phyloP scores from a whole-genome alignment of 2,113 vertebrate genomes.

The Mesitornis unicolor region DNA sequence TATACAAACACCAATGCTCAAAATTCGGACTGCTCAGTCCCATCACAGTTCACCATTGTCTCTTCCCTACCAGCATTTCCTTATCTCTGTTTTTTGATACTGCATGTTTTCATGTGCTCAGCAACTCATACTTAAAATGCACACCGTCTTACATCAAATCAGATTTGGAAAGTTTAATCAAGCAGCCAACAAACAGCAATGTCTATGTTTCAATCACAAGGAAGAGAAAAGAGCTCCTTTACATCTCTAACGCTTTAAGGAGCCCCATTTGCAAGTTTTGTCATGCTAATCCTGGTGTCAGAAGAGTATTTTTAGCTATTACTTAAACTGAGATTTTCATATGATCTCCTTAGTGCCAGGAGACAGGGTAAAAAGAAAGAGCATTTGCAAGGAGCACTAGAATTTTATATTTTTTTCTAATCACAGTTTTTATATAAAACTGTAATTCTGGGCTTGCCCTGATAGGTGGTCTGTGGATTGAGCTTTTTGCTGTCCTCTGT shows the following conservation, averaged over 20 bases:
- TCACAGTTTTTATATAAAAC: not conserved
- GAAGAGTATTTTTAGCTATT: not conserved
- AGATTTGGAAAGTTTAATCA: not conserved
- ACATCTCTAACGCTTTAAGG: not conserved
- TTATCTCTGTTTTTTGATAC: not conserved
- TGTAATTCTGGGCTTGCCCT: not conserved
- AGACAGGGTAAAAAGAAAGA: not conserved
- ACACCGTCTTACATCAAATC: rapidly evolving
- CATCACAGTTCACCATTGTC: not conserved
- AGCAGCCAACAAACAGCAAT: not conserved
- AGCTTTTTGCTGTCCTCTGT: not conserved
- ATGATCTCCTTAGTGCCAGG: not conserved
- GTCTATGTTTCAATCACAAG: not conserved
- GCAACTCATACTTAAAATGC: rapidly evolving
- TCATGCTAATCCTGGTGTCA: not conserved
- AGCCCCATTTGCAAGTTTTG: not conserved
- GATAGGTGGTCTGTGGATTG: no score
- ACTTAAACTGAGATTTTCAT: not conserved
- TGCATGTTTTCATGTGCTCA: rapidly evolving
- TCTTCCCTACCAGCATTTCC: not conserved
- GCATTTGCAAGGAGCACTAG: not conserved
- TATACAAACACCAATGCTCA: rapidly evolving
- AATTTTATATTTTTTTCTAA: not conserved
- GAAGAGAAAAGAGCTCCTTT: not conserved
- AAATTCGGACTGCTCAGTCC: not conserved